These are phyloP conservation scores for Dysdera silvatica DNA, from an alignment of 1,140 invertebrate genomes.

Conservation along the genomic window DNA sequence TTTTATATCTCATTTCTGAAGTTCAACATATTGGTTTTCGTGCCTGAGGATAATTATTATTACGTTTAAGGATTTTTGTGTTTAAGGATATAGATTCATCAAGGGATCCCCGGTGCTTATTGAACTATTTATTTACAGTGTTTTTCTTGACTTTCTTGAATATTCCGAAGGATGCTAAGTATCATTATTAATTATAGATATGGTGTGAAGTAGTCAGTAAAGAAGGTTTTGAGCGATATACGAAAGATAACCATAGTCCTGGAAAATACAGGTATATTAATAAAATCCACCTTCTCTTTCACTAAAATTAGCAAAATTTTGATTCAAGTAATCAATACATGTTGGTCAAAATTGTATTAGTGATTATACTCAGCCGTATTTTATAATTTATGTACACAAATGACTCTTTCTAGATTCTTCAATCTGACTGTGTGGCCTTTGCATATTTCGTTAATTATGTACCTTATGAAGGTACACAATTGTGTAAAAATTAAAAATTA, in stretches of 20 bases:
- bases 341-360: no score
- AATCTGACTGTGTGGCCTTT: no score
- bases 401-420: no score
- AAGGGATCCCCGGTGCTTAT: neutral
- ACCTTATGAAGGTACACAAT: no score
- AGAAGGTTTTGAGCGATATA: constrained; percentile 51
- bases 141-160: constrained; percentile 11
- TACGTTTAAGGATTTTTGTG: neutral
- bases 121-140: neutral
- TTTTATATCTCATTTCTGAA: neutral
- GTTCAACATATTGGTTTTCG: neutral
- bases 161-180: no score
- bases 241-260: constrained; percentile 51
- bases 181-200: constrained; percentile 37
- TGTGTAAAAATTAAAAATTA: no score
- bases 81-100: neutral
- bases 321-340: neutral
- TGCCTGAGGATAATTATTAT: neutral
- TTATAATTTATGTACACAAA: no score
- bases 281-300: no score
- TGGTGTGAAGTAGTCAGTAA: constrained; percentile 51
- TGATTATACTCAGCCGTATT: no score
- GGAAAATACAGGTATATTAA: constrained; percentile 41
- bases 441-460: no score
- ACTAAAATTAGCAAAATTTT: neutral